phyloP scores from a whole-genome alignment of 2,888 invertebrate species.

The Eucriotettix oculatus region DNA sequence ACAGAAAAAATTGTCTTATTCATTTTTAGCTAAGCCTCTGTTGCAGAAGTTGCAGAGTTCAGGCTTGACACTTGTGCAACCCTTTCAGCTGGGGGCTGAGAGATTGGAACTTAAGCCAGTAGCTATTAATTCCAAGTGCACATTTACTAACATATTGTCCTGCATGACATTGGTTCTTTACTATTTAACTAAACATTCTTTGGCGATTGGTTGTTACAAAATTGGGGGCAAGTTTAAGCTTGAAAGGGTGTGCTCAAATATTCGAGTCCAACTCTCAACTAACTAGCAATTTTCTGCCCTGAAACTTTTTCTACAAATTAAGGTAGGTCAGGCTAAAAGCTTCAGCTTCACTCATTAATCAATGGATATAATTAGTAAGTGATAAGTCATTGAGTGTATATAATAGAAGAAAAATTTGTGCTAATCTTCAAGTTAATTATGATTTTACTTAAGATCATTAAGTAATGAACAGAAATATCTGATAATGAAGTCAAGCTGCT shows the following conservation, averaged over 20 bases:
- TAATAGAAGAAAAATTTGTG: no score
- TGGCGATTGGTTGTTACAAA: not conserved
- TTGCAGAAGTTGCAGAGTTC: constrained; percentile 9
- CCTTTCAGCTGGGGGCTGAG: constrained; percentile 9
- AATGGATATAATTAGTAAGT: no score
- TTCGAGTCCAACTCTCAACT: constrained; percentile 9
- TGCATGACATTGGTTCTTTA: constrained; percentile 3
- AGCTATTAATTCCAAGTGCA: not conserved
- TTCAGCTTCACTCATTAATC: no score
- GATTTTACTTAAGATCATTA: no score
- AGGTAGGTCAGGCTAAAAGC: no score
- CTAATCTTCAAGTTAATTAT: no score
- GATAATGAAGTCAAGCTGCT: no score
- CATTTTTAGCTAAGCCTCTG: constrained; percentile 4
- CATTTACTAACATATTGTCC: not conserved
- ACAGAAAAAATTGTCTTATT: constrained; percentile 2
- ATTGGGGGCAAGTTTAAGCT: constrained; percentile 2
- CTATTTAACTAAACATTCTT: not conserved
- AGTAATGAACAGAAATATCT: no score
- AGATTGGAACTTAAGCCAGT: not conserved
- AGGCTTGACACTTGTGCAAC: constrained; percentile 9
- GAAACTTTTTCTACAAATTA: no score
- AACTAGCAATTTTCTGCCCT: not conserved
- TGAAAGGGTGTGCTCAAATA: constrained; percentile 10
- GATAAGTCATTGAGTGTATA: no score